Base-by-base conservation (phyloP, 64 coral and sea anemone genomes). In the Anthopleura sola region DNA sequence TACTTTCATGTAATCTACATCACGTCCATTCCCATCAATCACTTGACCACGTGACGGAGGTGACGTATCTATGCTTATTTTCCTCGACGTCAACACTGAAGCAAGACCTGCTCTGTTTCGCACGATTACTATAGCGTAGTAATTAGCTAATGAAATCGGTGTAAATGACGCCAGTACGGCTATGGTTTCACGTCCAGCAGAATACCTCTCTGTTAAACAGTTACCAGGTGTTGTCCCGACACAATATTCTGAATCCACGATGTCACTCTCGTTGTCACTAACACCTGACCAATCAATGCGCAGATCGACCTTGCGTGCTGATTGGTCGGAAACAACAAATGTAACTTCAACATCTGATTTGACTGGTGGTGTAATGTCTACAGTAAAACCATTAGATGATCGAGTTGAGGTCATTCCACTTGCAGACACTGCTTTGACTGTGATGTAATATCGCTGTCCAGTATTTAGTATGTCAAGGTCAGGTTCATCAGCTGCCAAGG, bases 1-100 rank as follows among this genome's bases (percentile, higher is more conserved):
- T 3, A 83, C 71, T 15, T 89, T 88, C 32, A 88, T 98, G 19
- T 88, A 94, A 24, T 98, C 96, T 29, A 92, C 86, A 37, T 98
- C 96, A 9, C 80, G 85, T 44, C 58, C 36, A 37, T 60, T 44
- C 31, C 90, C 86, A 29, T 98, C 96, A 71, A 91, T 90, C 5
- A 97, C 94, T 66, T 60, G 49, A 46, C 94, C 94, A 33, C 15
- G 84, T 75, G 87, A 83, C 39, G 94, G 94, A 14, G 90, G 90
- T 28, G 87, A 86, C 1, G 60, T 84, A 74, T 97, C 94, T 49
- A 97, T 89, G 49, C 19, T 71, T 47, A 90, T 40, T 51, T 97
- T 88, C n/a, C 75, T 78, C 3, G 94, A 93, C 17, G 94, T 87
- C 80, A 90, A 38, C 3, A 87, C 87, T 28, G 87, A 78, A 29